Conservation (phyloP, 2,113 vertebrate genomes). For the Atrichornis clamosus region DNA sequence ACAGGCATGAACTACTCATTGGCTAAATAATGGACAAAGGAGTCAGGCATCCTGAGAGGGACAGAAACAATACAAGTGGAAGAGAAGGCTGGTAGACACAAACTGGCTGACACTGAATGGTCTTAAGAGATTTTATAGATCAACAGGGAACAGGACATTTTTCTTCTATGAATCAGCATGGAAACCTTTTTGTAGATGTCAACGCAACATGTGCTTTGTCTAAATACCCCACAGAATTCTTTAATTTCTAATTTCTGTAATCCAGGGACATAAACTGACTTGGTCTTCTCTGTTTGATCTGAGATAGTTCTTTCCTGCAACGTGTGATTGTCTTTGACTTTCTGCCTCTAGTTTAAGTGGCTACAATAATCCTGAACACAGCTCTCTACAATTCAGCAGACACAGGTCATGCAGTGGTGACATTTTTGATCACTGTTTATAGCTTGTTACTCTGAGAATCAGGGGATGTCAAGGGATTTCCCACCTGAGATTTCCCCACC, state of each 20-base stretch:
- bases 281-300: neutral
- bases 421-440: neutral
- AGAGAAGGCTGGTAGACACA: neutral
- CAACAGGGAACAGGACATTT: neutral
- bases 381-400: neutral
- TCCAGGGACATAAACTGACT: neutral
- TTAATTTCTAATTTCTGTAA: neutral
- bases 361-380: neutral
- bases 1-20: neutral
- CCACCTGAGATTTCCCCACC: conserved; percentile 4
- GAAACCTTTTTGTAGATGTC: neutral
- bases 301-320: neutral
- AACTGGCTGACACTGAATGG: neutral
- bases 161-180: neutral
- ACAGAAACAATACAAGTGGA: neutral
- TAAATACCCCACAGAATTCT: neutral
- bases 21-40: neutral
- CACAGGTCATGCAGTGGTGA: neutral
- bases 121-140: neutral
- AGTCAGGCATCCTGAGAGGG: neutral
- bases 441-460: neutral
- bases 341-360: neutral
- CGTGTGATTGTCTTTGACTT: neutral
- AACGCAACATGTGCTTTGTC: neutral
- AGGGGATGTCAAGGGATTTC: neutral